Base-by-base conservation (phyloP, 2,113 vertebrate species). In the Mustela nigripes region DNA sequence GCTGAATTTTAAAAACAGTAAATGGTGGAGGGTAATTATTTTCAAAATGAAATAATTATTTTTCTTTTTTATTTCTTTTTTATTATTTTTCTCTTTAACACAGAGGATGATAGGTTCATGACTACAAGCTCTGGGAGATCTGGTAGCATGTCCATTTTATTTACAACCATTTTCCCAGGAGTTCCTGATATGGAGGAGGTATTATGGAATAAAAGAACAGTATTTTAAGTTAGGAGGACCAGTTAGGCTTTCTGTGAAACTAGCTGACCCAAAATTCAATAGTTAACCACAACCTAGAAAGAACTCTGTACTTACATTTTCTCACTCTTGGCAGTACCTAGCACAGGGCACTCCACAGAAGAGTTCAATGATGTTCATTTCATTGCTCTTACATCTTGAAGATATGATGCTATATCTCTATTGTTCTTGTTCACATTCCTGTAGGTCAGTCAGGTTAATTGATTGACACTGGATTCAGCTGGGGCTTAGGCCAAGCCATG, bases 1-100 rank as follows among this genome's bases (percentile, higher is more conserved):
- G 45, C 33, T 92, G 62, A 36, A 89, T 45, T 95, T 94, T 58
- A 50, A 50, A 81, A 96, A 15, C 48, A 84, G 84, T 84, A 84
- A 69, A 89, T 84, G 33, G 42, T 79, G 22, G 83, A 50, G 22
- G 39, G 36, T n/a, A 82, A 63, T 89, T 28, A 45, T 63, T 50
- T 21, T 26, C 48, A 42, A 21, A 33, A 11, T 82, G 50, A 82
- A 88, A 88, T 26, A 88, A 60, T 74, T 48, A 2, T 21, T 95
- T 85, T 82, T 82, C 50, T 88, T 71, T 67, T 80, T 67, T 67
- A 7, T 33, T 65, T 67, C 15, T 67, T 67, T 67, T 16, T 67
- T 33, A 50, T 67, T 48, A 8, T 16, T 95, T 80, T 82, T 82
- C 50, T 88, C 60, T 83, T 85, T 85, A 26, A 79, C 4, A 24